phyloP scores from a whole-genome alignment of 1,140 invertebrate genomes.

The Neodiprion virginianus region DNA sequence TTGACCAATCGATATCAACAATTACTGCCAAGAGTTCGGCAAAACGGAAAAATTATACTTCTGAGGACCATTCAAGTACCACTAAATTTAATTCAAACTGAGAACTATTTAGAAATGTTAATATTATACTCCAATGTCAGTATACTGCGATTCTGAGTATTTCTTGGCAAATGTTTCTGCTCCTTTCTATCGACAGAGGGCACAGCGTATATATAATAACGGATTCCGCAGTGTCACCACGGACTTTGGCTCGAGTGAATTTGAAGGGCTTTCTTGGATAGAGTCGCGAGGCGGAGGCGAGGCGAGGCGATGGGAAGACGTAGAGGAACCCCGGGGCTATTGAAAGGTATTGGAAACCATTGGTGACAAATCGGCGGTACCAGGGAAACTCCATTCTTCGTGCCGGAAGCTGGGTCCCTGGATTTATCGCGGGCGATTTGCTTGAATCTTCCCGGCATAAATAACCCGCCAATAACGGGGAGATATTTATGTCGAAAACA shows the following conservation, averaged over 20 bases:
- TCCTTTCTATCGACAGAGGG: no score
- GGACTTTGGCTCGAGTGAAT: slow-evolving; percentile 6
- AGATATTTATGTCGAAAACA: slow-evolving; percentile 39
- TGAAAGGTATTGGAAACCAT: slow-evolving; percentile 53
- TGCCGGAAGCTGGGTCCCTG: slow-evolving; percentile 37
- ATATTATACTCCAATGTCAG: no score
- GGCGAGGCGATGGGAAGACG: no score
- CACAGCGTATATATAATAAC: no score
- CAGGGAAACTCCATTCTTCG: slow-evolving; percentile 54
- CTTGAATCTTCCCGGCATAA: slow-evolving; percentile 39
- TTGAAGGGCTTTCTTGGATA: not conserved
- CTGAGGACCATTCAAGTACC: no score
- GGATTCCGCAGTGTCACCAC: not conserved
- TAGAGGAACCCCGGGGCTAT: slow-evolving; percentile 40
- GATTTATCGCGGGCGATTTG: slow-evolving; percentile 52
- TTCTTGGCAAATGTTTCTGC: no score
- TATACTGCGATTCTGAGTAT: no score
- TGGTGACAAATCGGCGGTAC: slow-evolving; percentile 60
- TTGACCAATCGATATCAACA: no score
- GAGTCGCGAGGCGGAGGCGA: not conserved
- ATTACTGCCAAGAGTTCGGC: no score
- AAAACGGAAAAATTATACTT: no score
- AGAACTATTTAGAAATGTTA: no score
- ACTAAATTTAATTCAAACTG: no score
- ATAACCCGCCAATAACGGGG: slow-evolving; percentile 46